A percentile compares a stretch with the other conserved stretches of the same genome.
phyloP scores from a whole-genome alignment of 2,113 vertebrate genomes.

The Tympanuchus pallidicinctus region DNA sequence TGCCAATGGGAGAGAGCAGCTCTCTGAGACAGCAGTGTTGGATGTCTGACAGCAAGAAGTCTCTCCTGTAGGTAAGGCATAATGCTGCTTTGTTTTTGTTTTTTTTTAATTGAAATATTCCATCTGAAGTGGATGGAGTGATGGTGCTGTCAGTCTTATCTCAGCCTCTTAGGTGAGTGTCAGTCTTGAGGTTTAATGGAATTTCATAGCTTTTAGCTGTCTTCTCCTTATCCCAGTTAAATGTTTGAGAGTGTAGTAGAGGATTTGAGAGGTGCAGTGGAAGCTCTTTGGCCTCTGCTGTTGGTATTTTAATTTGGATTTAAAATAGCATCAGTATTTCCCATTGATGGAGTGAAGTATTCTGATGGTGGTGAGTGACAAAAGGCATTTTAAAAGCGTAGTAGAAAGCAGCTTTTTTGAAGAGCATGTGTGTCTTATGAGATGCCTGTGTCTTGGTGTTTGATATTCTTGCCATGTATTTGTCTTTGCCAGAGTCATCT shows the following conservation, averaged over 20 bases:
- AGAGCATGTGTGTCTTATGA: not conserved
- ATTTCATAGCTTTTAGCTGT: not conserved
- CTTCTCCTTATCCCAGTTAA: not conserved
- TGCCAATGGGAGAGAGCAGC: not conserved
- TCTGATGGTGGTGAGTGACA: not conserved
- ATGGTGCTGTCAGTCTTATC: not conserved
- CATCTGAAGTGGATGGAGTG: not conserved
- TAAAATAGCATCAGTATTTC: not conserved
- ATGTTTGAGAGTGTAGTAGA: not conserved
- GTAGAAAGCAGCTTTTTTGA: not conserved
- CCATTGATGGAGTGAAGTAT: not conserved
- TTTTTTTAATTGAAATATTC: not conserved
- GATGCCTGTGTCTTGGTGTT: not conserved
- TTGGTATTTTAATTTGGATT: not conserved
- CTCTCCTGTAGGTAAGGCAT: constrained; percentile 1
- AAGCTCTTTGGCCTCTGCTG: not conserved
- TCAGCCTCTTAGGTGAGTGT: not conserved
- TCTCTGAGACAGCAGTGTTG: not conserved
- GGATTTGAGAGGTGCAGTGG: not conserved
- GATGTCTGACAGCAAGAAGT: not conserved
- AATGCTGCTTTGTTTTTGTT: not conserved
- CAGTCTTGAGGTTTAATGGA: not conserved
- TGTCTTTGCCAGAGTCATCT: not conserved
- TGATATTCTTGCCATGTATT: not conserved
- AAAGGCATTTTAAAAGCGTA: not conserved